Conservation (phyloP, 2,113 vertebrate species). For the Argyrosomus japonicus region DNA sequence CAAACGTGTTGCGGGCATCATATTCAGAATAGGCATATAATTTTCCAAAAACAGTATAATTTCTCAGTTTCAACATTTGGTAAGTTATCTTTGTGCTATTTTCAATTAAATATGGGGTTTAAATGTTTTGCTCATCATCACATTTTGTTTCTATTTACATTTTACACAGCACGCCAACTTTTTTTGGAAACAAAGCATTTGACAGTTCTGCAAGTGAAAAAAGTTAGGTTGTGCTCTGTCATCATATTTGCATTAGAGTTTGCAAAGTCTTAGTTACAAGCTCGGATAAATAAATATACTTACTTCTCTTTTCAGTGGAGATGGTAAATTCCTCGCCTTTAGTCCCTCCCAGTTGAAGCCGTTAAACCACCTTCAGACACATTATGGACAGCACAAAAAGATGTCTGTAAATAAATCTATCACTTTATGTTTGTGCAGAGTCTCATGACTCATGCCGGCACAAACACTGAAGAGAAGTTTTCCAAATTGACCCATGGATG, state of each 20-base stretch:
- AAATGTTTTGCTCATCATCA: too few relatives aligned
- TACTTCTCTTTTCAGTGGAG: conserved; percentile 92
- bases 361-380: conserved; percentile 89
- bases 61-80: too few relatives aligned
- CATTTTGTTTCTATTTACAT: too few relatives aligned
- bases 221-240: background rate
- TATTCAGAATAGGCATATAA: too few relatives aligned
- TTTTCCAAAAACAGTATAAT: too few relatives aligned
- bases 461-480: background rate
- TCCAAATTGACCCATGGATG: background rate
- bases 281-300: conserved; percentile 19
- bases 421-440: background rate
- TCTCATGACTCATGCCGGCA: background rate
- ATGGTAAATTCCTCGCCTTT: conserved; percentile 86
- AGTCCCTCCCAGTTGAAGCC: conserved; percentile 95
- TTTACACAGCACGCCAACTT: too few relatives aligned
- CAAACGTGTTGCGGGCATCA: too few relatives aligned
- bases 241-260: background rate
- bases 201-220: background rate
- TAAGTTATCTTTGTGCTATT: too few relatives aligned
- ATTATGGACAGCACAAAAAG: background rate
- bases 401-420: background rate
- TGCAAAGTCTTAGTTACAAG: background rate
- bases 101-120: too few relatives aligned
- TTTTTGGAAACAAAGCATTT: background rate